Evolutionary conservation across 2,888 invertebrate genomes (phyloP), one percentile per base, ranked within the genome.

Genomic region (Galeruca laticollis): DNA sequence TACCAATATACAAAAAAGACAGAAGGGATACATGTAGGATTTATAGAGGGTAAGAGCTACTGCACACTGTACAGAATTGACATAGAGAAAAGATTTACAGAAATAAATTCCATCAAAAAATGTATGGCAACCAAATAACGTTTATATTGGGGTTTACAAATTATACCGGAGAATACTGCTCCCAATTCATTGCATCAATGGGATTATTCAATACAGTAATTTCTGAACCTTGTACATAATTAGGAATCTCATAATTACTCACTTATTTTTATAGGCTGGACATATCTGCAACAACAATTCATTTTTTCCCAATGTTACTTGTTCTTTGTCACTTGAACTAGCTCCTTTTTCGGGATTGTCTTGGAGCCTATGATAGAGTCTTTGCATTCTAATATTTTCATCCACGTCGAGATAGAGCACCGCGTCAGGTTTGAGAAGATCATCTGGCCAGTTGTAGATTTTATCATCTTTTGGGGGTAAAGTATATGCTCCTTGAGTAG

Each of bases 401-500:
- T 76, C 82, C 4, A 87, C 86, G 40, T 81, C 73, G n/a, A 87
- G 78, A 64, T 85, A 85, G 11, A 87, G 71, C 5, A 86, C 84
- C 18, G 83, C 75, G 76, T 87, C 83, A 0, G 87, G 87, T 77
- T 84, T 82, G 13, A 86, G 73, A 43, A 87, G 79, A 79, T 87
- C 87, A 0, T 67, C 60, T 0, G 87, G 87, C 87, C 87, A 87
- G 2, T 79, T 69, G 71, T 85, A 87, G 37, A 85, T 76, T 40
- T 75, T 60, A 73, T 83, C 80, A 11, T 77, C 81, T 71, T 75
- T 70, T 26, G 77, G 67, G 13, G 84, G 84, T 60, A 86, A 73
- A n/a, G 52, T 62, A 60, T 78, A 73, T 37, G 75, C 69, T 2
- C 74, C 71, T 21, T 79, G 76, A 65, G 65, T 82, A 76, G 26